These are phyloP conservation scores for Schizopygopsis malacanthus DNA, from an alignment of 2,797 vertebrate species.

Conservation along the genomic window DNA sequence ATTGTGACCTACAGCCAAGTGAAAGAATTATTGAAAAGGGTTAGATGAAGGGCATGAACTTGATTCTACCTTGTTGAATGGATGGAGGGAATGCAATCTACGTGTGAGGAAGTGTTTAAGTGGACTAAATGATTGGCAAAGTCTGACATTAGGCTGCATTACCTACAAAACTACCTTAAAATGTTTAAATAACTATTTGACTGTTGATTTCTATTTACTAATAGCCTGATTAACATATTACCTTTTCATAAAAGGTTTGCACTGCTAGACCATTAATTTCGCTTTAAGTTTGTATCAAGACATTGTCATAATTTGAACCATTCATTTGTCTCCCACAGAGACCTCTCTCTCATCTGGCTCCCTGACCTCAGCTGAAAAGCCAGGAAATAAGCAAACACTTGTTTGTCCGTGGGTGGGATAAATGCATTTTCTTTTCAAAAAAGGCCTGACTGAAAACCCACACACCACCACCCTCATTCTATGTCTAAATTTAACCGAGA, in stretches of 20 bases:
- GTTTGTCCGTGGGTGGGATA: conserved; percentile 68
- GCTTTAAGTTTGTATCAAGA: neutral
- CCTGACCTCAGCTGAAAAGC: conserved; percentile 49
- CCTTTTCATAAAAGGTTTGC: neutral
- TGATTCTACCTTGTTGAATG: neutral
- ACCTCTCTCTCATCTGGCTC: neutral
- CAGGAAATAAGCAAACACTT: conserved; percentile 66
- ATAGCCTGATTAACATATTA: neutral
- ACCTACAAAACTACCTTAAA: neutral
- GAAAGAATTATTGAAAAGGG: neutral
- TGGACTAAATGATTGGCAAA: neutral
- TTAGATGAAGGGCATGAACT: neutral
- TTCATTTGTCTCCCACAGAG: conserved; percentile 8
- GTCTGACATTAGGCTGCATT: neutral
- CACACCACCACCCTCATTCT: conserved; percentile 69
- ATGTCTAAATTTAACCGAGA: conserved; percentile 78
- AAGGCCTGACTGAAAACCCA: conserved; percentile 69
- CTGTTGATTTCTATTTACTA: neutral
- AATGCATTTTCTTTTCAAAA: conserved; percentile 73
- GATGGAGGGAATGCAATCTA: neutral
- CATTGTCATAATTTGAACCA: neutral
- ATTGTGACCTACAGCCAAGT: neutral
- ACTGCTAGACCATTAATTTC: neutral
- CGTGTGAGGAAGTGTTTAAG: neutral
- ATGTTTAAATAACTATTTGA: neutral